Conservation (phyloP, 2,113 vertebrate species). For the Paramisgurnus dabryanus region DNA sequence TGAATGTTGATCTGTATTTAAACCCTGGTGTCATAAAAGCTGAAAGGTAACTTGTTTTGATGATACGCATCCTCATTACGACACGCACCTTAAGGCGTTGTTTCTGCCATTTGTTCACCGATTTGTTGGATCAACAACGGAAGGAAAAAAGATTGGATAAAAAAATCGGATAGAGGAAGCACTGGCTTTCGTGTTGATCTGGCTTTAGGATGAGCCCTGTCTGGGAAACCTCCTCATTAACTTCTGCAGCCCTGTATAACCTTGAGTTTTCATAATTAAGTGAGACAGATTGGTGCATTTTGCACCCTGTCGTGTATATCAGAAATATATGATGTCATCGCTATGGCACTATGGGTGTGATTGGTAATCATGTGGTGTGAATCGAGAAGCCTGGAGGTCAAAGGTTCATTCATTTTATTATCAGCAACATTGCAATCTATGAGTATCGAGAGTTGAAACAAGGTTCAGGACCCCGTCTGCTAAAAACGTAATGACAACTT, state of each 20-base stretch:
- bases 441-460: constrained; percentile 18
- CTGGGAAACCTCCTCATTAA: constrained; percentile 13
- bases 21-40: no score
- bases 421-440: background rate
- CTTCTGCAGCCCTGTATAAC: constrained; percentile 27
- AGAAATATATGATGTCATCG: background rate
- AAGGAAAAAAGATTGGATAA: no score
- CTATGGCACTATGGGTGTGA: background rate
- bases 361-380: background rate
- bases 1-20: no score
- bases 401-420: constrained; percentile 29
- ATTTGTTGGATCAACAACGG: no score
- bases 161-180: no score
- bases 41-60: no score
- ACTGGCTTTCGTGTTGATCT: no score
- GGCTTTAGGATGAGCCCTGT: no score
- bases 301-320: background rate
- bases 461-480: constrained; percentile 34
- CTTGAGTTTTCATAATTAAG: constrained; percentile 38
- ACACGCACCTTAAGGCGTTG: no score
- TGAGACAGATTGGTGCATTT: background rate
- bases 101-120: no score
- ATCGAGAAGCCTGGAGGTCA: constrained; percentile 24
- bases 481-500: constrained; percentile 14
- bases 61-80: no score